Conservation (phyloP, 2,797 vertebrate genomes). For the Rhinophrynus dorsalis region DNA sequence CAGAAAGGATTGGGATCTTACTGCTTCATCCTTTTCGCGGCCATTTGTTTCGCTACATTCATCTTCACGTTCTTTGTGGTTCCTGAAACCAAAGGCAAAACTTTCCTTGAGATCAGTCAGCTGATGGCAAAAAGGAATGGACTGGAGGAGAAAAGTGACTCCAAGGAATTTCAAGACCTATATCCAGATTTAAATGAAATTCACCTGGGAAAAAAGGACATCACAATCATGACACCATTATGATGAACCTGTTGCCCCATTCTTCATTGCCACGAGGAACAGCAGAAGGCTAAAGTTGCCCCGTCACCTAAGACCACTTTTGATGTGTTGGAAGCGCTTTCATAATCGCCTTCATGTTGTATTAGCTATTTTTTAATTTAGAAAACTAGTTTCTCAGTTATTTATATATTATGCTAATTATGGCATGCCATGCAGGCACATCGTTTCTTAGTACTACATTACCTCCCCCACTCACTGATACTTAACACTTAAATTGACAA, state of each 20-base stretch:
- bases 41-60: conserved; percentile 78
- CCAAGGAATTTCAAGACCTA: conserved; percentile 33
- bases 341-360: too few species aligned
- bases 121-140: conserved; percentile 87
- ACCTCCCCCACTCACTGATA: too few species aligned
- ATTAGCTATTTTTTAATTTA: too few species aligned
- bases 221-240: conserved; percentile 1
- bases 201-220: conserved; percentile 31
- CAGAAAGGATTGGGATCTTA: conserved; percentile 81
- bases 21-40: conserved; percentile 84
- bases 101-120: conserved; percentile 86
- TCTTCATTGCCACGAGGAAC: neutral
- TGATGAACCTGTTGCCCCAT: neutral
- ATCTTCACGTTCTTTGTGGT: conserved; percentile 82
- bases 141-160: conserved; percentile 56
- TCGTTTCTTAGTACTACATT: too few species aligned
- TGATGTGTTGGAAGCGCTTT: too few species aligned
- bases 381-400: too few species aligned
- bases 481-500: too few species aligned
- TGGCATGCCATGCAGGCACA: too few species aligned
- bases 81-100: conserved; percentile 90
- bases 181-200: neutral
- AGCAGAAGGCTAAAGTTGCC: too few species aligned
- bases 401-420: too few species aligned
- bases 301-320: too few species aligned